Base-by-base conservation (phyloP, 2,888 invertebrate genomes). In the Eilema sororculum region DNA sequence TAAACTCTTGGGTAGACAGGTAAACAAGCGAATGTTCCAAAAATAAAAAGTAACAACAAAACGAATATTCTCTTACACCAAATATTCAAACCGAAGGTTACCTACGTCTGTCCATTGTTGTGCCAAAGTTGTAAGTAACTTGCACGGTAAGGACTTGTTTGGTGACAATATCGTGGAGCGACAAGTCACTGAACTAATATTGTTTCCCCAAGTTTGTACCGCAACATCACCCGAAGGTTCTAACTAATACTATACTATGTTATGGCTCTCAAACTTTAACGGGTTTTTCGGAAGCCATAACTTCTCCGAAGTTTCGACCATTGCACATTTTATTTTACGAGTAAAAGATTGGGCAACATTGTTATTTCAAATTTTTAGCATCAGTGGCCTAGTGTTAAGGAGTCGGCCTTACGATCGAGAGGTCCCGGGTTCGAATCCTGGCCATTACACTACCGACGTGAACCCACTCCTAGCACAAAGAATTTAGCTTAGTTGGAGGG, bases 151-250 rank as follows among this genome's bases (percentile, higher is more conserved):
- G 65, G 3, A 30, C n/a, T 13, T 75, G 57, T 67, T 76, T 46
- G 66, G 24, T 28, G 69, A 71, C 46, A 60, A 59, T 33, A 69
- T 30, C 25, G 63, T 33, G 37, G 41, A 30, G 30, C 46, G 62
- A 66, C 20, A 46, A 69, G 64, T 65, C 71, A 62, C 24, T 25
- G 24, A 56, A 61, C 61, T 52, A 24, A 56, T 61, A 61, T 62
- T 62, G 56, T 62, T 62, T 52, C 9, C 56, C 28, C 30, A 68
- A 61, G 33, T 61, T 68, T 62, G 30, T 22, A 33, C 56, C 46
- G n/a, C 65, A 65, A 56, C 57, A 65, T 57, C 33, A 65, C 56
- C 65, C 22, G 20, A 57, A 65, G 65, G 24, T 56, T 30, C 13
- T 58, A 24, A 28, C 58, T 28, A 28, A 52, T 28, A 52, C 25